Base-by-base conservation (phyloP, 2,113 vertebrate species). In the Polypterus senegalus region DNA sequence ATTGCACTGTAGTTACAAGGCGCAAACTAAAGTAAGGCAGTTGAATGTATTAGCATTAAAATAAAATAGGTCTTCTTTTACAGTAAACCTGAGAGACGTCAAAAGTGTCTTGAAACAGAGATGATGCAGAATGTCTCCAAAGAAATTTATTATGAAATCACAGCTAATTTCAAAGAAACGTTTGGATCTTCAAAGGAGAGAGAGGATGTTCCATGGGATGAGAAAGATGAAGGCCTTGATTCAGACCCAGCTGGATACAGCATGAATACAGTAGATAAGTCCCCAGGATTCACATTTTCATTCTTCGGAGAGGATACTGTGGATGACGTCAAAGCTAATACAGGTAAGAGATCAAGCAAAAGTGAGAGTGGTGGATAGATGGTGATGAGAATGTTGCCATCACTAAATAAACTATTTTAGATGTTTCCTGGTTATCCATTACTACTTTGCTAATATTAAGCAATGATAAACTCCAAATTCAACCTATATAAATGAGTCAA, bases 61-160 rank as follows among this genome's bases (percentile, higher is more conserved):
- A 48, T 10, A 6, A 48, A 46, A 8, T 66, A 46, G 7, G 11
- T 27, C 8, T 66, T 61, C 57, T 3, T 61, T 69, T 53, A 48
- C 77, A 97, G 94, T 58, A 93, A 86, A 73, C 75, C 69, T 61
- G 83, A 77, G 57, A 76, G 74, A 60, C 91, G 81, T 70, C 96
- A 88, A 79, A 91, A 83, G 68, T 85, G 70, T 3, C 79, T 89
- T 43, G 89, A 90, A 67, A 82, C 77, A 4, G 81, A 86, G 70
- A 91, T 88, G 63, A 69, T 87, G 3, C 94, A 94, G 0, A 85
- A 91, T 8, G 93, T 96, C 3, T 93, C 94, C 48, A 83, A 85
- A 72, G 84, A 97, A 61, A 89, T 76, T 5, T 96, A 86, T 66
- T 92, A 88, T 2, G 69, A 90, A 0, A 84, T 97, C 49, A 65